phyloP scores from a whole-genome alignment of 1,140 invertebrate species.

The Drosophila sucinea region DNA sequence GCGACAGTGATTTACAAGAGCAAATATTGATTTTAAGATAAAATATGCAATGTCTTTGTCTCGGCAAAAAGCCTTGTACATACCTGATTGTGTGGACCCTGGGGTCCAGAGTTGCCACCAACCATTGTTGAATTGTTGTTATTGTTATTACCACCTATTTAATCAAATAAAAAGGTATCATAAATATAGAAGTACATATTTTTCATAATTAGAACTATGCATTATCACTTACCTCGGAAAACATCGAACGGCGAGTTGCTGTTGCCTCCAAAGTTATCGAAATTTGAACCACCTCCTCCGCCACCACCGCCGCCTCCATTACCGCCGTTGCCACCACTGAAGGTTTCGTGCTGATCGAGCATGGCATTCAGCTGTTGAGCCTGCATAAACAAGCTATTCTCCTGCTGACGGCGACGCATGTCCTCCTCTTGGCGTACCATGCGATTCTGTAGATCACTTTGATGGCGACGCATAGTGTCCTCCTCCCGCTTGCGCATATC shows the following conservation, averaged over 20 bases:
- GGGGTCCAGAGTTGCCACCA: constrained; percentile 55
- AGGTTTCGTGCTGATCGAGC: constrained; percentile 85
- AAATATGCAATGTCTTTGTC: neutral
- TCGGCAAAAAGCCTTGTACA: constrained; percentile 29
- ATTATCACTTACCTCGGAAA: constrained; percentile 64
- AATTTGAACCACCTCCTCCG: constrained; percentile 67
- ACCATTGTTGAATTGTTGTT: constrained; percentile 65
- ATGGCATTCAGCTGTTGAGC: constrained; percentile 86
- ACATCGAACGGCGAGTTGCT: constrained; percentile 76
- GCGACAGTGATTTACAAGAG: neutral
- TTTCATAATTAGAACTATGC: neutral
- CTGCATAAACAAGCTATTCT: constrained; percentile 92
- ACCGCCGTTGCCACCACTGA: constrained; percentile 81
- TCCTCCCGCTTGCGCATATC: constrained; percentile 91
- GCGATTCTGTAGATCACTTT: constrained; percentile 89
- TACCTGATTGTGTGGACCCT: constrained; percentile 65
- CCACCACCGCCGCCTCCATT: constrained; percentile 40
- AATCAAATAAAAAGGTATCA: neutral
- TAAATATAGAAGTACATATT: neutral
- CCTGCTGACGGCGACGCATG: constrained; percentile 90
- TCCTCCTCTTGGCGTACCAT: constrained; percentile 92
- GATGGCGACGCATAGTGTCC: constrained; percentile 88
- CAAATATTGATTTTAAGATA: neutral
- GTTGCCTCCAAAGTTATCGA: constrained; percentile 72
- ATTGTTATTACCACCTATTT: constrained; percentile 49